Evolutionary conservation across 2,113 vertebrate genomes (phyloP).

Genomic region (Tachysurus fulvidraco): DNA sequence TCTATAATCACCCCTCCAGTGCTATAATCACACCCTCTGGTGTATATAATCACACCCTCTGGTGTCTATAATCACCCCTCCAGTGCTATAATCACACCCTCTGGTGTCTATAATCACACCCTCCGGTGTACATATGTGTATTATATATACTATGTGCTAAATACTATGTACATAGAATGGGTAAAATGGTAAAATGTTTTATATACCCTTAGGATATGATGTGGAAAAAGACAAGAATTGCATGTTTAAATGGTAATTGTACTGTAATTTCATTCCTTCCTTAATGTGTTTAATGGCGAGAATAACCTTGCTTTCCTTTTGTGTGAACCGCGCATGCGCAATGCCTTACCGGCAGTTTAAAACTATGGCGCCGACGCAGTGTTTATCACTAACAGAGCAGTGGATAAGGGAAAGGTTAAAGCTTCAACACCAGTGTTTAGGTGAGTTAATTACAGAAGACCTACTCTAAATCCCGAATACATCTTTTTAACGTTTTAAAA

Average conservation of each 20-base stretch:
- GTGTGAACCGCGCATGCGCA: constrained; percentile 59
- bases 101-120: too few species aligned
- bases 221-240: not conserved
- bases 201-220: not conserved
- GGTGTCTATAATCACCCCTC: too few species aligned
- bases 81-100: too few species aligned
- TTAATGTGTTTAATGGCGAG: not conserved
- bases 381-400: constrained; percentile 71
- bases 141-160: too few species aligned
- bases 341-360: constrained; percentile 53
- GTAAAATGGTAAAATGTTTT: not conserved
- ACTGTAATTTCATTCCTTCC: not conserved
- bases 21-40: too few species aligned
- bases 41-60: too few species aligned
- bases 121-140: too few species aligned
- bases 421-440: constrained; percentile 69
- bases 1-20: too few species aligned
- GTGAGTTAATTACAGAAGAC: constrained; percentile 62
- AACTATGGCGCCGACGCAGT: constrained; percentile 74
- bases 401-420: constrained; percentile 71
- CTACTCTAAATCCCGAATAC: not conserved
- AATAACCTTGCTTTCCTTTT: too few species aligned
- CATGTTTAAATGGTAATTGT: not conserved
- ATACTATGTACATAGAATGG: too few species aligned
- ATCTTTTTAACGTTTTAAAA: not conserved